Conservation (phyloP, 2,888 invertebrate species). For the Cacoxenus indagator region DNA sequence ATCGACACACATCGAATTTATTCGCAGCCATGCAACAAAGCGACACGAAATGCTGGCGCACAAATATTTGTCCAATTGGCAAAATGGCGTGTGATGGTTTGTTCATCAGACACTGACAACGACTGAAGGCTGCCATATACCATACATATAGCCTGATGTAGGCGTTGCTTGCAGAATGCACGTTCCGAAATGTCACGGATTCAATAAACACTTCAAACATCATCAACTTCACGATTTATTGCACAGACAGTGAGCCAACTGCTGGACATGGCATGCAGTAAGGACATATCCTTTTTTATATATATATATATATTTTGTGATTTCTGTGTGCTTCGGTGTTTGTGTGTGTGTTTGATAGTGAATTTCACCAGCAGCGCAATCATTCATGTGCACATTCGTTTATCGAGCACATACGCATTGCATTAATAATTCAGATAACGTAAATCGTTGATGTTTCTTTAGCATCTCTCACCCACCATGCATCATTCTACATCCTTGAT, state of each 20-base stretch:
- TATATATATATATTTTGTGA: not conserved
- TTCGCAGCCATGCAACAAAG: too few relatives aligned
- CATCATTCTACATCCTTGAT: constrained; percentile 15
- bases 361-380: not conserved
- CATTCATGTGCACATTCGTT: not conserved
- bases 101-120: not conserved
- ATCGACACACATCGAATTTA: too few relatives aligned
- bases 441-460: constrained; percentile 3
- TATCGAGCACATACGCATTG: constrained; percentile 54
- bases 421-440: constrained; percentile 63
- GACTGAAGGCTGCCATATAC: too few relatives aligned
- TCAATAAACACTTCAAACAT: constrained; percentile 71
- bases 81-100: not conserved
- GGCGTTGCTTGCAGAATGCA: constrained; percentile 11
- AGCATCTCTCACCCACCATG: constrained; percentile 24
- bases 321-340: not conserved
- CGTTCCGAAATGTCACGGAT: constrained; percentile 67
- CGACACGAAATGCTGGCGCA: not conserved
- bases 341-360: not conserved
- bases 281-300: too few relatives aligned
- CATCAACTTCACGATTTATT: constrained; percentile 69
- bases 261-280: too few relatives aligned
- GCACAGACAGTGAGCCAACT: too few relatives aligned
- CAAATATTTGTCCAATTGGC: constrained; percentile 11
- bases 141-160: too few relatives aligned